phyloP scores from a whole-genome alignment of 2,888 invertebrate species.

The Yponomeuta cagnagella region DNA sequence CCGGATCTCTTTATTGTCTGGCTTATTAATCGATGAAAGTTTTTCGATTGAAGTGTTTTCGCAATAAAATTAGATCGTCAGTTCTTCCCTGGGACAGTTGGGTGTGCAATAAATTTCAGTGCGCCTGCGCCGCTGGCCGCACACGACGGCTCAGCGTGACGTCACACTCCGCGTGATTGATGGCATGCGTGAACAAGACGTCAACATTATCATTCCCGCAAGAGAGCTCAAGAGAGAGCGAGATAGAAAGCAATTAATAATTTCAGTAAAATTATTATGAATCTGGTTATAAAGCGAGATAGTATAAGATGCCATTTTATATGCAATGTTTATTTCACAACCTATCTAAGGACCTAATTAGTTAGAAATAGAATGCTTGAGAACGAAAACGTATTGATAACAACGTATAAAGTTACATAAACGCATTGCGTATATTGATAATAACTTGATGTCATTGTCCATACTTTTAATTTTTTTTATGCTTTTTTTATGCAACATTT shows the following conservation, averaged over 20 bases:
- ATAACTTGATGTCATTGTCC: too few species aligned
- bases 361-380: too few species aligned
- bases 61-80: constrained; percentile 23
- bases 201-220: constrained; percentile 33
- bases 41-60: neutral
- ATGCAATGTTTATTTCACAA: too few species aligned
- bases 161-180: constrained; percentile 74
- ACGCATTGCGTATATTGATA: too few species aligned
- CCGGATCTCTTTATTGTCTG: neutral
- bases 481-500: too few species aligned
- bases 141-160: constrained; percentile 75
- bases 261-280: constrained; percentile 68
- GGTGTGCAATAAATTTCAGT: constrained; percentile 68
- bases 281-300: constrained; percentile 53
- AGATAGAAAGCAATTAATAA: constrained; percentile 60
- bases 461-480: too few species aligned
- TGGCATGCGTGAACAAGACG: constrained; percentile 56
- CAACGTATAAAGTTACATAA: too few species aligned
- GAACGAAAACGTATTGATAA: too few species aligned
- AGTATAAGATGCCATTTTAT: constrained; percentile 30
- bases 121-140: constrained; percentile 62
- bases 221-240: constrained; percentile 37
- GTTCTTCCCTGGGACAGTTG: constrained; percentile 46
- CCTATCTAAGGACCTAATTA: too few species aligned
- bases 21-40: neutral